Base-by-base conservation (phyloP, 2,113 vertebrate species). In the Struthio camelus region DNA sequence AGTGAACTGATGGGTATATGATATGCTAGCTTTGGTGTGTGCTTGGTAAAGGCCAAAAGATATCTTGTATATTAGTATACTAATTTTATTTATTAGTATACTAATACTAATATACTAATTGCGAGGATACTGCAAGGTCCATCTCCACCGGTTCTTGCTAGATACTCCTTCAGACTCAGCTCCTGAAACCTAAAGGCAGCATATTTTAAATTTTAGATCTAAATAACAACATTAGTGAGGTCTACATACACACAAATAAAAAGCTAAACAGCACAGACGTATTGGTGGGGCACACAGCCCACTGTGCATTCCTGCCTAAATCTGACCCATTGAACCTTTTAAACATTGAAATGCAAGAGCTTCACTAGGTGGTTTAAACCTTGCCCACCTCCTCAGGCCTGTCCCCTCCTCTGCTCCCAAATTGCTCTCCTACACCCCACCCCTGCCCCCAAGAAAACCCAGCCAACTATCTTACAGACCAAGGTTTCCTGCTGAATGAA, bases 361-460 rank as follows among this genome's bases (percentile, higher is more conserved):
- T 40, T 30, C 36, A 34, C 27, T 13, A 24, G 18, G 11, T 44
- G 51, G 30, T 51, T 75, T 65, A 32, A 75, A 30, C 42, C 25
- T 40, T 75, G 40, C 22, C 28, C 10, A 27, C 30, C 8, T 9
- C 18, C 23, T 20, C 25, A n/a, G 3, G 18, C 46, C 18, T 48
- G 46, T 48, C 18, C n/a, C 46, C 46, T 48, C 30, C 56, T 59
- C 56, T 23, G 22, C 56, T 34, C 17, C 56, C 32, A 34, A 11
- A 19, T 34, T n/a, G n/a, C n/a, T n/a, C 56, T 34, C 30, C 56
- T n/a, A n/a, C n/a, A n/a, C n/a, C n/a, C n/a, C n/a, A n/a, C n/a
- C n/a, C n/a, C n/a, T n/a, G 5, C 11, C 27, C 6, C 4, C 5
- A 2, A 0, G 3, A 79, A 64, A 80, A 80, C n/a, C 14, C 17